These are phyloP conservation scores for Drosophila subpulchrella DNA, from an alignment of 1,140 invertebrate genomes.

Conservation along the genomic window DNA sequence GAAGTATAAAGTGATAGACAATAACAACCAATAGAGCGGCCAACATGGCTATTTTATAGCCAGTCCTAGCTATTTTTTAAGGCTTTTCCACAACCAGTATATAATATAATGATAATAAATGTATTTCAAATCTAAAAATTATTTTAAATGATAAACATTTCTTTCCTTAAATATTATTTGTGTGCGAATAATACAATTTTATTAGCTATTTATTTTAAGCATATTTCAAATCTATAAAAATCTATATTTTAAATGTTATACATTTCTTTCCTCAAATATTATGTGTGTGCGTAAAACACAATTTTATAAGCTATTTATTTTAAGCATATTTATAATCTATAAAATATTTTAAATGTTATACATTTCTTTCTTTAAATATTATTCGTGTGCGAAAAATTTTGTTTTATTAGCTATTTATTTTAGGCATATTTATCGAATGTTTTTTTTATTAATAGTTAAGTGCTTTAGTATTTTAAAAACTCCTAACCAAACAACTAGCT, in stretches of 20 bases:
- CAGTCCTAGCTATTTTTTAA: neutral
- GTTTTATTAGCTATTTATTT: neutral
- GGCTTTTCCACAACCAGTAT: no score
- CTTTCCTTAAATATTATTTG: neutral
- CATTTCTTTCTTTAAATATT: no score
- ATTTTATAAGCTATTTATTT: neutral
- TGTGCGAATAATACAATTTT: neutral
- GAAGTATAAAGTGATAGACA: conserved; percentile 10
- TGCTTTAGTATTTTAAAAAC: neutral
- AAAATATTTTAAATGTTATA: no score
- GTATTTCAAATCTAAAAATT: neutral
- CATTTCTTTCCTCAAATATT: no score
- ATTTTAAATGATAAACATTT: no score
- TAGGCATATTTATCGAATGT: neutral
- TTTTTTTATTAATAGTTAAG: neutral
- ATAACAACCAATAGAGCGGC: neutral
- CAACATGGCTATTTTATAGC: neutral
- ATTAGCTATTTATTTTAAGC: neutral
- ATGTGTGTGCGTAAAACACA: no score
- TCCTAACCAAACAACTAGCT: neutral
- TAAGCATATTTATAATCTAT: neutral
- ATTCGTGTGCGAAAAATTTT: no score
- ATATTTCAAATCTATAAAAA: no score
- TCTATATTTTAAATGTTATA: no score
- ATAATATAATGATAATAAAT: neutral